Evolutionary conservation across 2,797 vertebrate genomes (phyloP).

Genomic region (Chaetodon trifasciatus): DNA sequence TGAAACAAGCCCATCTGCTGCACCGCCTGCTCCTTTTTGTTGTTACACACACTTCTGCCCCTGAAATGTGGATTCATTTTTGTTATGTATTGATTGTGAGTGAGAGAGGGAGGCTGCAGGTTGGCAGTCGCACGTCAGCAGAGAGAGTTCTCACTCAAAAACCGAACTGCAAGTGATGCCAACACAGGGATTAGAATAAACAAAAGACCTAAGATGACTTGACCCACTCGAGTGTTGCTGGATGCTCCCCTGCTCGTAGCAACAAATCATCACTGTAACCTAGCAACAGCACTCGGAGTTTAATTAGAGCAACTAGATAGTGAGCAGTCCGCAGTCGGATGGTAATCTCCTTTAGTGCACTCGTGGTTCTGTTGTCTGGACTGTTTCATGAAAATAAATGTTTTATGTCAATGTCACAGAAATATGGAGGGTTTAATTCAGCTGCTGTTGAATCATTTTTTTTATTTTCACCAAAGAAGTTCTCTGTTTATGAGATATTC

Average conservation of each 20-base stretch:
- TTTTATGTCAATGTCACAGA: background rate
- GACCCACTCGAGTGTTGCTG: conserved; percentile 29
- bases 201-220: conserved; percentile 14
- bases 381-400: conserved; percentile 3
- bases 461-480: background rate
- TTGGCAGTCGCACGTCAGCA: conserved; percentile 14
- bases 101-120: conserved; percentile 14
- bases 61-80: conserved; percentile 48
- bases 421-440: conserved; percentile 1
- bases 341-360: conserved; percentile 32
- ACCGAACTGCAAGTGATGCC: conserved; percentile 4
- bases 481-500: background rate
- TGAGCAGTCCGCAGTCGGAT: conserved; percentile 22
- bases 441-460: background rate
- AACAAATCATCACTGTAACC: conserved; percentile 48
- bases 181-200: conserved; percentile 21
- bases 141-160: background rate
- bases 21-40: conserved; percentile 54
- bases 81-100: conserved; percentile 47
- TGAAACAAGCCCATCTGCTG: conserved; percentile 72
- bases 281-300: conserved; percentile 48
- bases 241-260: conserved; percentile 26
- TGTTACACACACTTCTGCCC: conserved; percentile 35
- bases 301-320: conserved; percentile 50
- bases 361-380: conserved; percentile 8